Evolutionary conservation across 2,797 vertebrate species (phyloP), one percentile per base, ranked within the genome.

Genomic region (Thunnus albacares): DNA sequence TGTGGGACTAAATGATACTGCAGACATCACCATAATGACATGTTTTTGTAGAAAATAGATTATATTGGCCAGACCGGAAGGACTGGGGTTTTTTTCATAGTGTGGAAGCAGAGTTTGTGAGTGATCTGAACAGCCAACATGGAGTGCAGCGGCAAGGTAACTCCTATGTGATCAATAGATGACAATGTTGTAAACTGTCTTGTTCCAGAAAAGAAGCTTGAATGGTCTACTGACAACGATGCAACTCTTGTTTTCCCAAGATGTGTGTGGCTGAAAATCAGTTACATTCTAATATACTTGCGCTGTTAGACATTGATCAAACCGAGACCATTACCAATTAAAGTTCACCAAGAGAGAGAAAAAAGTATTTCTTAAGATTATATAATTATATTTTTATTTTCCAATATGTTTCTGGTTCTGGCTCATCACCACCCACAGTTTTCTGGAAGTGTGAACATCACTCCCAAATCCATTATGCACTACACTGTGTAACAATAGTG

Each of bases 111-210:
- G 72, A 75, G 52, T 62, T 30, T 71, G 53, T 66, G 66, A 55
- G 65, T 30, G 58, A 73, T n/a, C 72, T 49, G 30, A 68, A 55
- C 61, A 52, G 55, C 14, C 14, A 24, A 13, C 47, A 95, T 95
- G 95, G 94, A 95, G 77, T 90, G 87, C 71, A 77, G 67, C n/a
- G 79, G 72, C 56, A 84, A 95, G 95, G 95, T 95, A 94, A 92
- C 58, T 30, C 33, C 77, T 71, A 13, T 30, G 8, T 64, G n/a
- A 85, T 67, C 49, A 24, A 45, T 33, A 35, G 7, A 35, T 35
- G 28, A 55, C 17, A 6, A 4, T 24, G 56, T 13, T 41, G 7
- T 15, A 13, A 41, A 28, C 13, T 59, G 24, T 28, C 18, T 45
- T 12, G 4, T 41, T 61, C 30, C 28, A 11, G 20, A 38, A 4